Base-by-base conservation (phyloP, 2,888 invertebrate species). In the Cheilosia urbana region DNA sequence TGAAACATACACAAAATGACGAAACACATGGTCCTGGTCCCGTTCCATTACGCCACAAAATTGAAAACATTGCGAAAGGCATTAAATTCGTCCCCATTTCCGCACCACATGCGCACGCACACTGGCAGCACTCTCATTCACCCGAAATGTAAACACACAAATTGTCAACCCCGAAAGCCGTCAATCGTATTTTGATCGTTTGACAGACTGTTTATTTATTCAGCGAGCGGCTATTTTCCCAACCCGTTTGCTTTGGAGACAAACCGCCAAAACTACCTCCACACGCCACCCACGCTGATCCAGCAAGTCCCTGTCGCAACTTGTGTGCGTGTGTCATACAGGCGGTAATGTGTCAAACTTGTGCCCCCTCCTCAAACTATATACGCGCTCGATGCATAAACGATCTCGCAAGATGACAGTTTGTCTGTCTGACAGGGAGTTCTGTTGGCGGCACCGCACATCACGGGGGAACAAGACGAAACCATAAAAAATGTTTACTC, bases 201-300 rank as follows among this genome's bases (percentile, higher is more conserved):
- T 85, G 85, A 85, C 85, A 85, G 81, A 55, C 42, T 85, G 85
- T 85, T 85, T 85, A 77, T 81, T 85, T 85, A 85, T 76, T 81
- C 76, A 68, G 65, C 72, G 42, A 77, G 68, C 85, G 77, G 85
- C 76, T 85, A 72, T 85, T 80, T 85, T 58, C 72, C 72, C 49
- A 85, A 77, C 40, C 24, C 49, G 62, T 85, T 85, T 81, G 77
- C 77, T 68, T 72, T 57, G 68, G 63, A 76, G 55, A 81, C 80
- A 85, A 84, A 79, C 79, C 75, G 69, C 83, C 69, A 13, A 62
- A 76, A 72, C 85, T 62, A 75, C 80, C 69, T 71, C 79, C 73
- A 51, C 85, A 80, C n/a, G n/a, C 80, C 85, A 80, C 85, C 80
- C 85, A 80, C 85, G 80, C 76, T 51, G 80, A 51, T 47, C 17